Evolutionary conservation across 1,140 invertebrate genomes (phyloP), one percentile per base, ranked within the genome.

Genomic region (Drosophila sechellia): DNA sequence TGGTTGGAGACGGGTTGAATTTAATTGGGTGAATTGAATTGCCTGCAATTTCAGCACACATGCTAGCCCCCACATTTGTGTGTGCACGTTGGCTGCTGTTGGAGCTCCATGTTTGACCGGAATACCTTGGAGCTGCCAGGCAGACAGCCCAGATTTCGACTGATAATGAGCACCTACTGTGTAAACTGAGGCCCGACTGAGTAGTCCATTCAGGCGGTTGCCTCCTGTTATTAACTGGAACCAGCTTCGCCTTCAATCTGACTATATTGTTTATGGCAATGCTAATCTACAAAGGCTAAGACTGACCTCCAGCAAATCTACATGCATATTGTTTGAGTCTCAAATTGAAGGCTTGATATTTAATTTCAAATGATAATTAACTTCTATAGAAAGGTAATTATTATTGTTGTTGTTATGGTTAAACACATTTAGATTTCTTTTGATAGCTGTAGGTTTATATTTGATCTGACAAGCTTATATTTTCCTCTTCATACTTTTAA

Each of bases 161-260:
- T 59, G 66, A 45, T 60, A 72, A 58, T 58, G 53, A 71, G 37
- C 54, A 69, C 35, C 50, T 39, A 37, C 39, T 25, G 20, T 31
- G 46, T 13, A 52, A 37, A 6, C 57, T 27, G 5, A 27, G 31
- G 22, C 11, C 4, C 31, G 8, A 31, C 31, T 0, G 17, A 31
- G 3, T 17, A 58, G 15, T 57, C 17, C 15, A 25, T 54, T 12
- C 11, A 22, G 27, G 15, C 17, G 3, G n/a, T 0, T 4, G 48
- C 3, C 48, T 4, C 1, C 6, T 48, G 5, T 17, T 15, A 17
- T 50, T 17, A 17, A 4, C 25, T 34, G 13, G 3, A 17, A 1
- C 13, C 0, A 17, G 15, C 3, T 35, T 11, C 34, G 49, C 12
- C n/a, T 27, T 48, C 8, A 27, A 31, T 46, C 1, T 11, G 12